Conservation (phyloP, 1,140 invertebrate genomes). For the Drosophila carrolli region DNA sequence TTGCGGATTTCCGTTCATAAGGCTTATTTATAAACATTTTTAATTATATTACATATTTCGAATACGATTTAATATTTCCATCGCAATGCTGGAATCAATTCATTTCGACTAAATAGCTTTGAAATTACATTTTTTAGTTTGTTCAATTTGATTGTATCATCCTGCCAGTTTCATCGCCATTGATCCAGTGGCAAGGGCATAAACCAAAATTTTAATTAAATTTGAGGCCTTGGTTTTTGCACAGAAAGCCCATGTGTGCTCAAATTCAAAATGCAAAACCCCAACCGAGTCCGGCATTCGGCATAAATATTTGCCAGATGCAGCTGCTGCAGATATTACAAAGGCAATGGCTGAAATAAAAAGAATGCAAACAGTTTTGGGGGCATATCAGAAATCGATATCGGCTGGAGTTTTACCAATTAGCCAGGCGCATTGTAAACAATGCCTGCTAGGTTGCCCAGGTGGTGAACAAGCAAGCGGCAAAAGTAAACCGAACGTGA, state of each 20-base stretch:
- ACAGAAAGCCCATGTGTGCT: conserved; percentile 11
- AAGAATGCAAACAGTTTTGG: conserved; percentile 15
- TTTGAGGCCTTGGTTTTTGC: conserved; percentile 10
- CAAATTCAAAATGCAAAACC: conserved; percentile 31
- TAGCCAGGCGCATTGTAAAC: conserved; percentile 31
- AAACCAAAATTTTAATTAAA: conserved; percentile 47
- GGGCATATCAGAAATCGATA: conserved; percentile 45
- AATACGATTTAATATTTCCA: too few species aligned
- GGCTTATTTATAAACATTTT: too few species aligned
- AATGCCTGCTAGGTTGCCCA: conserved; percentile 23
- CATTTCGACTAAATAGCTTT: not conserved
- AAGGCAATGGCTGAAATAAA: conserved; percentile 14
- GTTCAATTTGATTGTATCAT: conserved; percentile 8
- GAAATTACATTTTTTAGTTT: not conserved
- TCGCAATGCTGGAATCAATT: not conserved
- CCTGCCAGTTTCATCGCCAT: not conserved
- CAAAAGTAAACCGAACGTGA: conserved; percentile 37
- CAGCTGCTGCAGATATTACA: conserved; percentile 49
- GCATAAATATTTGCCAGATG: conserved; percentile 67
- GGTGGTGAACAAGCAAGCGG: conserved; percentile 6
- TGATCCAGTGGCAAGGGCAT: not conserved
- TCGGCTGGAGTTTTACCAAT: conserved; percentile 50
- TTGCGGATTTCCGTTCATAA: too few species aligned
- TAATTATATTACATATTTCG: not conserved
- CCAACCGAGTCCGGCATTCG: conserved; percentile 9